Evolutionary conservation across 2,113 vertebrate genomes (phyloP), one percentile per base, ranked within the genome.

Genomic region (Himantopus leucocephalus): DNA sequence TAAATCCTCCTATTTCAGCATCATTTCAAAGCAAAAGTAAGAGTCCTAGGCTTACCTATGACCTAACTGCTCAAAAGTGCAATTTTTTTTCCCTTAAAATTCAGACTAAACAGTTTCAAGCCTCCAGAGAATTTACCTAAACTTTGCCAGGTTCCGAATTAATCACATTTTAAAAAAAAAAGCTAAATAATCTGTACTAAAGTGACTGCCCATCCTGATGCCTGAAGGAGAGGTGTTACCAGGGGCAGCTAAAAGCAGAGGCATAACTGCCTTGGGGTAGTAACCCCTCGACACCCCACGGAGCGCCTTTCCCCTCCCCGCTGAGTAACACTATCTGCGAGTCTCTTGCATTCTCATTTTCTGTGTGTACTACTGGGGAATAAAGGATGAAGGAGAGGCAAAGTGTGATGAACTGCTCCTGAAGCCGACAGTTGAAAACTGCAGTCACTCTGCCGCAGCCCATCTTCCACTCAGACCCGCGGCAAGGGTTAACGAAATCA

Each of bases 271-370:
- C 18, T 43, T 43, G 32, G 22, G 26, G 35, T 15, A 45, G 76
- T 13, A 58, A 2, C 10, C 8, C 32, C 39, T 35, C 0, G 0
- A 45, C 11, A 66, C 2, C 23, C n/a, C 55, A 45, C 0, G 0
- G 35, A 83, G 50, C 1, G 0, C 34, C 26, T 27, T 74, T 81
- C 12, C 52, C 26, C 32, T 83, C 30, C 37, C 26, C 32, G 6
- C 8, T 21, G 22, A 43, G 20, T 34, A 45, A 62, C 4, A 5
- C 15, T 59, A 1, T 48, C 56, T 89, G 30, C 67, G 30, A 73
- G 7, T 19, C 55, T 59, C 32, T 27, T 14, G 27, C 34, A 9
- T 27, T 41, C 56, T 60, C 27, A 64, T 71, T 91, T 70, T 76
- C 45, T 68, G 13, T 76, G 20, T 20, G 4, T 58, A 23, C 35